These are phyloP conservation scores for Drosophila ezoana DNA, from an alignment of 2,888 invertebrate genomes.

Conservation along the genomic window DNA sequence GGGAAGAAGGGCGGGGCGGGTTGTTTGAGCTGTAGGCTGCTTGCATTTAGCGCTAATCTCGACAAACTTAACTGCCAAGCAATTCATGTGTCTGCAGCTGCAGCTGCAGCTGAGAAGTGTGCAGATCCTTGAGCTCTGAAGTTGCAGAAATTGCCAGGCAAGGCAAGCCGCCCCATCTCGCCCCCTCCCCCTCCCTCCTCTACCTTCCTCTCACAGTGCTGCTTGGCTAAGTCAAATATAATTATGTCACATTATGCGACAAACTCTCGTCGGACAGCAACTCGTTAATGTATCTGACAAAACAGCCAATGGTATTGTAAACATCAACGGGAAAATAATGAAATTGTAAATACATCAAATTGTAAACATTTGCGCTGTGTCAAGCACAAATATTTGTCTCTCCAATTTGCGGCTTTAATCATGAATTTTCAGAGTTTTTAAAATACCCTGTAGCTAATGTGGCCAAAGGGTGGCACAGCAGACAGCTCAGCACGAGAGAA, in stretches of 20 bases:
- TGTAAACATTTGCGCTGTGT: conserved; percentile 71
- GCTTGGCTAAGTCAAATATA: conserved; percentile 49
- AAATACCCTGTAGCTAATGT: conserved; percentile 15
- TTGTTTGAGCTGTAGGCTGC: background rate
- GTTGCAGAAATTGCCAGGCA: conserved; percentile 22
- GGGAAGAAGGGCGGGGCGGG: background rate
- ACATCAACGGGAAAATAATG: conserved; percentile 61
- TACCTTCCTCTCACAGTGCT: background rate
- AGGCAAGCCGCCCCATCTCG: background rate
- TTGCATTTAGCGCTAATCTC: conserved; percentile 65
- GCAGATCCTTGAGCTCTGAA: conserved; percentile 52
- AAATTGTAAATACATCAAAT: conserved; percentile 72
- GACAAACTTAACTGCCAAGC: conserved; percentile 36
- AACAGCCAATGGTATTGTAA: conserved; percentile 53
- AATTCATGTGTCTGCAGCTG: conserved; percentile 33
- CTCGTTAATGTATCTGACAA: conserved; percentile 63
- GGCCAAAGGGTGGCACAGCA: background rate
- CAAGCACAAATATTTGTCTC: conserved; percentile 65
- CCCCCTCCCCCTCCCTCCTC: too few relatives aligned
- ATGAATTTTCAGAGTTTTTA: conserved; percentile 28
- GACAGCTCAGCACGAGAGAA: too few relatives aligned
- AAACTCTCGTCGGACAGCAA: conserved; percentile 14
- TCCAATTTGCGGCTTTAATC: conserved; percentile 45
- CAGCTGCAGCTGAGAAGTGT: conserved; percentile 20
- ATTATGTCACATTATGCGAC: conserved; percentile 71